Conservation (phyloP, 92 coral and sea anemone genomes). For the Epizoanthus ramosus region DNA sequence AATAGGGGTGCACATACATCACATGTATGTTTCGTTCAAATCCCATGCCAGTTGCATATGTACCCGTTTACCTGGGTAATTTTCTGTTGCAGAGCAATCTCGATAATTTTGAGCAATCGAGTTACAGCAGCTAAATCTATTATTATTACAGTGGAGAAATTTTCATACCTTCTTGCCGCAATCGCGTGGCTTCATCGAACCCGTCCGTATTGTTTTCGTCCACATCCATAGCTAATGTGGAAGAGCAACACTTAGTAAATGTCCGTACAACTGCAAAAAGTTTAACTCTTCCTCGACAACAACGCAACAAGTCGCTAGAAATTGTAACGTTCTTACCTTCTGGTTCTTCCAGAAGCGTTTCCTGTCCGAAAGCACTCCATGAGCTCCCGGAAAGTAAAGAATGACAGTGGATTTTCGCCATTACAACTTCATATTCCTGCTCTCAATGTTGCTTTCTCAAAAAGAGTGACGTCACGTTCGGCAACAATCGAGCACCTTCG, state of each 20-base stretch:
- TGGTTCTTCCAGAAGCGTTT: conserved; percentile 77
- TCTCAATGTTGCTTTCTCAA: conserved; percentile 92
- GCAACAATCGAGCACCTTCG: conserved; percentile 64
- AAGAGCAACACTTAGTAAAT: conserved; percentile 84
- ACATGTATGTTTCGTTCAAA: conserved; percentile 12
- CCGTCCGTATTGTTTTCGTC: conserved; percentile 97
- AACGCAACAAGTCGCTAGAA: conserved; percentile 45
- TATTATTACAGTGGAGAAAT: background rate
- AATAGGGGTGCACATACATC: conserved; percentile 18
- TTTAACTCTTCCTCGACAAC: conserved; percentile 22
- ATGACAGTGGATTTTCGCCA: conserved; percentile 99
- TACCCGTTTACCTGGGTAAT: background rate
- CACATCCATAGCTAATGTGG: conserved; percentile 90
- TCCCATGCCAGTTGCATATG: conserved; percentile 27
- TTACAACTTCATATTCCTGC: conserved; percentile 94
- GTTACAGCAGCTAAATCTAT: background rate
- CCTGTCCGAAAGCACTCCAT: conserved; percentile 91
- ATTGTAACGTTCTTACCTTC: conserved; percentile 78
- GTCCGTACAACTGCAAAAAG: conserved; percentile 60
- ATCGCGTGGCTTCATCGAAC: conserved; percentile 92
- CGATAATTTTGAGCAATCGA: conserved; percentile 26
- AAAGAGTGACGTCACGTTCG: conserved; percentile 95
- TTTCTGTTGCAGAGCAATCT: conserved; percentile 11
- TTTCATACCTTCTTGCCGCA: conserved; percentile 84
- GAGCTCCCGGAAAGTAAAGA: conserved; percentile 99